phyloP scores from a whole-genome alignment of 2,113 vertebrate species.

The Macrotus californicus region DNA sequence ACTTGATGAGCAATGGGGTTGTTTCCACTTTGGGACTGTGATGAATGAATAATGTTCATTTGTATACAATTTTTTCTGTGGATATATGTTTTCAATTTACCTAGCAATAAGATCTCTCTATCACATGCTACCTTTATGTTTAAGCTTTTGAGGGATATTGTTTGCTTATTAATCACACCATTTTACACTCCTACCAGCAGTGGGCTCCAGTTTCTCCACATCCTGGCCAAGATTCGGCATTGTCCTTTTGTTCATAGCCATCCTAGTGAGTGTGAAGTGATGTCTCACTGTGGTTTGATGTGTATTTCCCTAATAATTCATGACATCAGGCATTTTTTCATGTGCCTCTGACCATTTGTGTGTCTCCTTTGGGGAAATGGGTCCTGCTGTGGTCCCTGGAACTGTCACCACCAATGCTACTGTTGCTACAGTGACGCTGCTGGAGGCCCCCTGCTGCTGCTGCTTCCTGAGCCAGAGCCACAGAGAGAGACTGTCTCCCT shows the following conservation, averaged over 20 bases:
- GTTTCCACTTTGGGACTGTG: too few relatives aligned
- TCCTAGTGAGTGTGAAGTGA: background rate
- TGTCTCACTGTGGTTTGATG: background rate
- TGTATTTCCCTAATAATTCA: background rate
- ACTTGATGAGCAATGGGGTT: too few relatives aligned
- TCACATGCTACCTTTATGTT: too few relatives aligned
- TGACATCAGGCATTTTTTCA: background rate
- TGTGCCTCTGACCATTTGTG: background rate
- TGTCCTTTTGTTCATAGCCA: background rate
- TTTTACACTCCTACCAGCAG: too few relatives aligned
- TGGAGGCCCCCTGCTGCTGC: background rate
- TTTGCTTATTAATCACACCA: too few relatives aligned
- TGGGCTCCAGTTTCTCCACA: background rate
- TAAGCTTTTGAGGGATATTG: too few relatives aligned
- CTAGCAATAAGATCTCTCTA: too few relatives aligned
- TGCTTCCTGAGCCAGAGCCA: background rate
- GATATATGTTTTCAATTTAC: too few relatives aligned
- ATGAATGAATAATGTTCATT: too few relatives aligned
- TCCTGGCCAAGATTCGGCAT: background rate
- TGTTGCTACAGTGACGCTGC: too few relatives aligned
- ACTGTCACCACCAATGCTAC: background rate
- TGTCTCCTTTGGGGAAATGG: background rate
- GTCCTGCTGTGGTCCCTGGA: background rate
- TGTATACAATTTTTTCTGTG: too few relatives aligned
- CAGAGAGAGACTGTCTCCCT: background rate